These are phyloP conservation scores for Euplexia lucipara DNA, from an alignment of 2,888 invertebrate genomes.

Conservation along the genomic window DNA sequence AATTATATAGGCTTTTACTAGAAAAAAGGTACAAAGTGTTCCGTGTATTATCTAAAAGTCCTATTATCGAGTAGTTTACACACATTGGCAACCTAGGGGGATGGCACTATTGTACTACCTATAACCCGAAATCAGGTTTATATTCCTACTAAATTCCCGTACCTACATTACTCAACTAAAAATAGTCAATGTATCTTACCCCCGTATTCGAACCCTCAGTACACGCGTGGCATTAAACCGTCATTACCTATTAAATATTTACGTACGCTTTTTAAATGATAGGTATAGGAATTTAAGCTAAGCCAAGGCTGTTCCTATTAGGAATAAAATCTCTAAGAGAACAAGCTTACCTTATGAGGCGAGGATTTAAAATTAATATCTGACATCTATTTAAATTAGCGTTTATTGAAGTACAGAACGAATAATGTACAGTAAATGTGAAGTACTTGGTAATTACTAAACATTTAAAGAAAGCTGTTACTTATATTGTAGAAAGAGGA, in stretches of 20 bases:
- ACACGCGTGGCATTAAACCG: constrained; percentile 13
- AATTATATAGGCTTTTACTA: too few relatives aligned
- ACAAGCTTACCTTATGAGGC: constrained; percentile 11
- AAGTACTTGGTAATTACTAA: too few relatives aligned
- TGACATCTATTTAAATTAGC: too few relatives aligned
- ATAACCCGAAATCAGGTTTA: background rate
- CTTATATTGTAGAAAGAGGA: background rate
- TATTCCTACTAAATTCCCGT: constrained; percentile 1
- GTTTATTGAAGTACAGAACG: too few relatives aligned
- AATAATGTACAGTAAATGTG: too few relatives aligned
- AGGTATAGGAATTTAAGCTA: constrained; percentile 68
- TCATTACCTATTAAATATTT: constrained; percentile 17
- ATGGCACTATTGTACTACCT: constrained; percentile 37
- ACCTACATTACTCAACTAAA: background rate
- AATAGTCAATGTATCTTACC: constrained; percentile 8
- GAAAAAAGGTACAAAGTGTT: background rate
- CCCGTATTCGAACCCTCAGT: constrained; percentile 3
- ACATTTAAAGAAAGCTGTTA: too few relatives aligned
- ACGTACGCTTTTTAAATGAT: constrained; percentile 53
- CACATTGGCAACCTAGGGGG: constrained; percentile 40
- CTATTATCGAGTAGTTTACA: constrained; percentile 32
- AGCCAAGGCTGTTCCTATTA: constrained; percentile 66
- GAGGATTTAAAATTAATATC: constrained; percentile 14
- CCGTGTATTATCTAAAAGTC: background rate
- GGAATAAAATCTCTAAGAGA: constrained; percentile 54